Evolutionary conservation across 1,140 invertebrate genomes (phyloP), one percentile per base, ranked within the genome.

Genomic region (Drosophila albomicans): DNA sequence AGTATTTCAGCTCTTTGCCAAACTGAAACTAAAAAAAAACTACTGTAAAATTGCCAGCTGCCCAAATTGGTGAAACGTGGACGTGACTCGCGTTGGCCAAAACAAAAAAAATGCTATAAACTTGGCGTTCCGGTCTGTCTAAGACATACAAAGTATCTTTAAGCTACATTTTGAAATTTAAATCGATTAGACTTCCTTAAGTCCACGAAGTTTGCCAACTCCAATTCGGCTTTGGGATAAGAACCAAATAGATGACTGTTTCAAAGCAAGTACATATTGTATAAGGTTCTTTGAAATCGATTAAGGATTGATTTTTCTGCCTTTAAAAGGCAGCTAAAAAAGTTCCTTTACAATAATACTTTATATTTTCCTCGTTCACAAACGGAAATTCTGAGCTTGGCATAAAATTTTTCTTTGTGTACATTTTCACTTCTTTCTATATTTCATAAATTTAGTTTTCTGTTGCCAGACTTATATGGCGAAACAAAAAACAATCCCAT

Each of bases 1-100:
- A 85, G 79, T 67, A 58, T 63, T 73, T 68, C 30, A 11, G 43
- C 30, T 58, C 32, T 66, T 54, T 3, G 49, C 49, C 16, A 58
- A 67, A 48, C 32, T 3, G 0, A 45, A 64, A 54, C 41, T 20
- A 20, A 35, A 35, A 48, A 16, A 49, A 28, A 43, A 52, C 45
- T 4, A 15, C 48, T 10, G 11, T 56, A 57, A 57, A 67, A 72
- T 58, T 72, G 68, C 16, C 35, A 13, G 68, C 3, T 71, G 68
- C 43, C 49, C 25, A 32, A 71, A 64, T 56, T 56, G 41, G 59
- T 51, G 48, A 56, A 57, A 30, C 16, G 41, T 30, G 49, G 5
- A 71, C 68, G 68, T 71, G 68, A 64, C 68, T 56, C 30, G 59
- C 7, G 32, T 61, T 4, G n/a, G 20, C 0, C 20, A n/a, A 65